phyloP scores from a whole-genome alignment of 2,797 vertebrate genomes.

The Pseudochromis fuscus region DNA sequence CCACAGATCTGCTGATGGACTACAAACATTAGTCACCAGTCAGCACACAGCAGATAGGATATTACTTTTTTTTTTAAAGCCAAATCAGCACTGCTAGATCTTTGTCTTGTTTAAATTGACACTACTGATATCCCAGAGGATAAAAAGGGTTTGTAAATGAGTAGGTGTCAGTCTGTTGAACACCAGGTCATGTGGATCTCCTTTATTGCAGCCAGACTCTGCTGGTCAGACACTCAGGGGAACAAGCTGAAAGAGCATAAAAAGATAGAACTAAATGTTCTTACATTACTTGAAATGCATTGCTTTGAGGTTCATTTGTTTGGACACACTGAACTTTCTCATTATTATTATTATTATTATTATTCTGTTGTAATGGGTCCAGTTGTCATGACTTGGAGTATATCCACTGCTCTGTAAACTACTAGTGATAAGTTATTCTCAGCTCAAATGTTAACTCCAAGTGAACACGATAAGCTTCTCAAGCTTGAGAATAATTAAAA shows the following conservation, averaged over 20 bases:
- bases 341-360: too few species aligned
- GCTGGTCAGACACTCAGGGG: conserved; percentile 70
- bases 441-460: not conserved
- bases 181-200: conserved; percentile 7
- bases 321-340: conserved; percentile 14
- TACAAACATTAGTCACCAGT: not conserved
- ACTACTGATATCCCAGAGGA: conserved; percentile 12
- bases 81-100: conserved; percentile 6
- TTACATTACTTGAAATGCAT: conserved; percentile 53
- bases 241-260: conserved; percentile 29
- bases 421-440: not conserved
- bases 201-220: conserved; percentile 45
- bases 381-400: not conserved
- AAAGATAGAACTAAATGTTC: conserved; percentile 34
- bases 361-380: not conserved
- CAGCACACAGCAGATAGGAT: not conserved
- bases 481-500: conserved; percentile 23
- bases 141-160: not conserved
- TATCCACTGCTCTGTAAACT: not conserved
- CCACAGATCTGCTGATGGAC: not conserved
- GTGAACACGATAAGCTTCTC: conserved; percentile 2
- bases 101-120: not conserved
- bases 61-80: conserved; percentile 24
- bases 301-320: conserved; percentile 34
- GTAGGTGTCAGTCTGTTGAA: not conserved